These are phyloP conservation scores for Megalonaias nervosa DNA, from an alignment of 1,140 invertebrate genomes.

Conservation along the genomic window DNA sequence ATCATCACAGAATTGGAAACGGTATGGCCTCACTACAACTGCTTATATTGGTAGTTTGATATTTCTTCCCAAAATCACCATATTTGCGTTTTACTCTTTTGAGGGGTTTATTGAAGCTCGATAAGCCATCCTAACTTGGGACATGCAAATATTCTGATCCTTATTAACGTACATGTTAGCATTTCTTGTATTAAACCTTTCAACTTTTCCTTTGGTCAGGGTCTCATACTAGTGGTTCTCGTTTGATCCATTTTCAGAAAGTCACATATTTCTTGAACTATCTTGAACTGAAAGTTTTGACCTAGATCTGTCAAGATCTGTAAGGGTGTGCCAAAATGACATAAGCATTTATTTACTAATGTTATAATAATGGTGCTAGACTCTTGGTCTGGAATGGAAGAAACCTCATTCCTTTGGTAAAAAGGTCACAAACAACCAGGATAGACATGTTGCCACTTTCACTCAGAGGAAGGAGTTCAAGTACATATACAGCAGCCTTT, in stretches of 20 bases:
- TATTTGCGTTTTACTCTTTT: not conserved
- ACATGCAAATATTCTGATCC: constrained; percentile 35
- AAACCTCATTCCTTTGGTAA: not conserved
- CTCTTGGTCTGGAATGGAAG: not conserved
- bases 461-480: too few relatives aligned
- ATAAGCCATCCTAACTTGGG: constrained; percentile 33
- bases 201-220: constrained; percentile 43
- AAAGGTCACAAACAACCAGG: too few relatives aligned
- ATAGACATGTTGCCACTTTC: too few relatives aligned
- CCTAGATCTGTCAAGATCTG: too few relatives aligned
- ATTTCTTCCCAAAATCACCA: constrained; percentile 13
- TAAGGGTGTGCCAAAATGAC: too few relatives aligned
- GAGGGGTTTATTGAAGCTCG: constrained; percentile 27
- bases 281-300: too few relatives aligned
- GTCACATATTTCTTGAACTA: not conserved
- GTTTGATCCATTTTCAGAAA: too few relatives aligned
- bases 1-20: not conserved
- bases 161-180: constrained; percentile 47
- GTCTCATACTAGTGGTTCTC: not conserved
- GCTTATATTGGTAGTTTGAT: constrained; percentile 26
- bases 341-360: too few relatives aligned
- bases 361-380: too few relatives aligned
- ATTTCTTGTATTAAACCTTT: constrained; percentile 58
- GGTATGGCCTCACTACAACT: constrained; percentile 3
- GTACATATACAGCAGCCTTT: too few relatives aligned